Percentiles rank a stretch among this genome's conserved stretches.
Evolutionary conservation across 2,797 vertebrate species (phyloP).

Genomic region (Pangasius sanitwongsei): DNA sequence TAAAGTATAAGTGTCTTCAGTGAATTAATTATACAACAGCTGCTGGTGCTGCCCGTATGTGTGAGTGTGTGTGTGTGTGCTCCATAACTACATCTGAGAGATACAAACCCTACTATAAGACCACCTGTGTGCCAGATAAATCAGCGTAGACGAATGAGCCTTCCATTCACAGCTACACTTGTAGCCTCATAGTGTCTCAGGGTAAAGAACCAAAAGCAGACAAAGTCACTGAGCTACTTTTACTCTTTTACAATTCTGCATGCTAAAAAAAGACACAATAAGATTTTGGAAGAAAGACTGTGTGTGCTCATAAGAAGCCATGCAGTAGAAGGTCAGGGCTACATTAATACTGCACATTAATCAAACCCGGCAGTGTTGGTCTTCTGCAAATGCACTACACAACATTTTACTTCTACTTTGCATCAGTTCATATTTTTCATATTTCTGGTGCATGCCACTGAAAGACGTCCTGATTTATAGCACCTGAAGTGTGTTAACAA

Average conservation of each 20-base stretch:
- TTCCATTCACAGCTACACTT: conserved; percentile 18
- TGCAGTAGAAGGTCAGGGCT: conserved; percentile 5
- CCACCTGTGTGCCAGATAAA: conserved; percentile 51
- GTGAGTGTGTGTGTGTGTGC: neutral
- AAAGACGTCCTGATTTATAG: neutral
- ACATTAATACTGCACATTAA: neutral
- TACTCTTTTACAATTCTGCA: conserved; percentile 27
- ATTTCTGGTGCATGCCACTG: neutral
- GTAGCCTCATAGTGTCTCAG: conserved; percentile 45
- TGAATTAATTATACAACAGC: conserved; percentile 16
- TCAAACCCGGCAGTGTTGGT: neutral
- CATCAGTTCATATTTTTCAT: neutral
- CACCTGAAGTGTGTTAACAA: neutral
- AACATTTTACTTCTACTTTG: neutral
- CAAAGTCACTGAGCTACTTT: conserved; percentile 48
- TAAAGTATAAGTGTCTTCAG: conserved; percentile 11
- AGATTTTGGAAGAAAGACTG: neutral
- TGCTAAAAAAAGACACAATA: conserved; percentile 12
- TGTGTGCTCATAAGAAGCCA: neutral
- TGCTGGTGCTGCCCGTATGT: neutral
- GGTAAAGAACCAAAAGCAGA: conserved; percentile 35
- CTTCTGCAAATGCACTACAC: neutral
- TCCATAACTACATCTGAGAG: conserved; percentile 46
- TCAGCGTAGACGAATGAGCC: conserved; percentile 52
- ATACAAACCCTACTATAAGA: conserved; percentile 32